phyloP scores from a whole-genome alignment of 1,140 invertebrate species.

The Cyclargus thomasi region DNA sequence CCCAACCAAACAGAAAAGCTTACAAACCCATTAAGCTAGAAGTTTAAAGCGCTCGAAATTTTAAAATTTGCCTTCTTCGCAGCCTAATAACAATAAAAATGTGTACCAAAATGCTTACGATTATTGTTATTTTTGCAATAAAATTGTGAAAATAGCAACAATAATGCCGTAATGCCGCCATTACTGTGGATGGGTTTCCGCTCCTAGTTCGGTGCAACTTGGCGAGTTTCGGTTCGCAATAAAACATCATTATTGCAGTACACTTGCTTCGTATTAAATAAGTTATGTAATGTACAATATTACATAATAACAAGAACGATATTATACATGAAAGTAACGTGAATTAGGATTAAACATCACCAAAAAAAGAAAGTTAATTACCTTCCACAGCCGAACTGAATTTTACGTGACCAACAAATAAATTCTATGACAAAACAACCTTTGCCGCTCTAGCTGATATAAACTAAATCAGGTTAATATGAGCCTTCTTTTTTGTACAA shows the following conservation, averaged over 20 bases:
- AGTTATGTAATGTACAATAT: no score
- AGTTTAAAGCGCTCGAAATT: background rate
- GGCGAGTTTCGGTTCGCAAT: constrained; percentile 40
- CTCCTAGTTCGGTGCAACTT: background rate
- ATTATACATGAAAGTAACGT: no score
- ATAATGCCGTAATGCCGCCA: constrained; percentile 5
- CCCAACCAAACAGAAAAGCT: background rate
- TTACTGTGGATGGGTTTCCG: constrained; percentile 1
- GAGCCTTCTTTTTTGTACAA: no score
- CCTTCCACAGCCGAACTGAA: no score
- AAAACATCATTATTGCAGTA: constrained; percentile 48
- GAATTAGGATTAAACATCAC: no score
- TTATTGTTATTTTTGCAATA: constrained; percentile 14
- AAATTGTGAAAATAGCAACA: background rate
- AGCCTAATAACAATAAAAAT: constrained; percentile 6
- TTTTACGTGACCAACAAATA: no score
- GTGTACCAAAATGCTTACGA: background rate
- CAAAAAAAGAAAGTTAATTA: no score
- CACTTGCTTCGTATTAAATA: background rate
- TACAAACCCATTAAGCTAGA: background rate
- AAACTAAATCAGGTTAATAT: no score
- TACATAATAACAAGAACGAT: no score
- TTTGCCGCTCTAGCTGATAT: no score
- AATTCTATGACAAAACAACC: no score
- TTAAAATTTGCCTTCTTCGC: background rate